A percentile compares a stretch with the other conserved stretches of the same genome.
These are phyloP conservation scores for Bettongia penicillata DNA, from an alignment of 2,113 vertebrate genomes.

Conservation along the genomic window DNA sequence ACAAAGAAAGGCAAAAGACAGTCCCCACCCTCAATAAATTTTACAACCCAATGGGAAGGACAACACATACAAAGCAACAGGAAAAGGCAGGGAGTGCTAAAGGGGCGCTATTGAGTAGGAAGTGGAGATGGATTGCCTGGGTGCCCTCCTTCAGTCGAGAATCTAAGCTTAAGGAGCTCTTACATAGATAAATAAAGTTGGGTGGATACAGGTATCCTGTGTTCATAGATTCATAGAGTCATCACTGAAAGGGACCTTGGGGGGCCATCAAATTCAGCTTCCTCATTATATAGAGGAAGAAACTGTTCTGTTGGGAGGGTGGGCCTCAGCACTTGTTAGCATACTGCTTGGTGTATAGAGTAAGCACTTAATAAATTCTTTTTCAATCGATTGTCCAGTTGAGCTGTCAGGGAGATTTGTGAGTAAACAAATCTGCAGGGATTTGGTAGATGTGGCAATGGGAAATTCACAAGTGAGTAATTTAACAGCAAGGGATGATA, in stretches of 20 bases:
- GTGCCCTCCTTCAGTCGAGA: no score
- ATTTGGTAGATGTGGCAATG: background rate
- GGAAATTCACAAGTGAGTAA: background rate
- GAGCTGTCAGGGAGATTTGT: background rate
- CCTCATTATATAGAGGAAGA: background rate
- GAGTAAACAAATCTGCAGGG: background rate
- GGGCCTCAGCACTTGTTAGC: background rate
- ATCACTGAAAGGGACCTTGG: background rate
- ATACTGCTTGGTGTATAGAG: background rate
- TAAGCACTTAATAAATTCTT: background rate
- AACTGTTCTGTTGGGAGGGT: background rate
- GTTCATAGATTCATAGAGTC: no score
- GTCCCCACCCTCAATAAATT: background rate
- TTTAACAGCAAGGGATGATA: background rate
- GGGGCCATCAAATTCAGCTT: background rate
- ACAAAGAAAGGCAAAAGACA: background rate
- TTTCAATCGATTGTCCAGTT: background rate
- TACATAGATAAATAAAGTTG: no score
- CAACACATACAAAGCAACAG: background rate
- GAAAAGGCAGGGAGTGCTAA: background rate
- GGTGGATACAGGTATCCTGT: background rate
- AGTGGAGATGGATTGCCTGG: no score
- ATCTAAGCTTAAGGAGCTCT: no score
- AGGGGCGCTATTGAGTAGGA: no score
- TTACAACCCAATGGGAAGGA: background rate